A percentile compares a stretch with the other conserved stretches of the same genome.
Conservation (phyloP, 2,797 vertebrate species). For the Clarias fuscus region DNA sequence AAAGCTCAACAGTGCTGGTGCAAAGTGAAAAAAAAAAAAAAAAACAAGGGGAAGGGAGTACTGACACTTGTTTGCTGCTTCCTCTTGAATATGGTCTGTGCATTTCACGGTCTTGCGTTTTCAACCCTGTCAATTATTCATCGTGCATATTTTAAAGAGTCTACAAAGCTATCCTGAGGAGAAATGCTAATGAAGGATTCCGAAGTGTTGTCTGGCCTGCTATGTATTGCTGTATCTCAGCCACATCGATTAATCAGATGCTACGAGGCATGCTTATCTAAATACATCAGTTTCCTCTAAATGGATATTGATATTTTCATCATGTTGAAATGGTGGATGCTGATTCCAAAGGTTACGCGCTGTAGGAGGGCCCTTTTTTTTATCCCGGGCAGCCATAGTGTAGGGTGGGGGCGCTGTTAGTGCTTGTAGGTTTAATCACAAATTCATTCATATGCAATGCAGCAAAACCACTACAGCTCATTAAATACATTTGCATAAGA, state of each 20-base stretch:
- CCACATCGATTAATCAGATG: slow-evolving; percentile 43
- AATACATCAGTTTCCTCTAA: slow-evolving; percentile 34
- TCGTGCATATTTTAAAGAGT: slow-evolving; percentile 44
- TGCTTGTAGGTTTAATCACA: not conserved
- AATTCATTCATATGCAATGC: not conserved
- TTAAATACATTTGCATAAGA: slow-evolving; percentile 11
- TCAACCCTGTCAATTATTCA: slow-evolving; percentile 43
- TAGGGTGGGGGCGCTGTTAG: not conserved
- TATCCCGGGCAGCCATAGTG: not conserved
- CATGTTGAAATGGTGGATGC: slow-evolving; percentile 9
- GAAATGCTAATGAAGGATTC: slow-evolving; percentile 30
- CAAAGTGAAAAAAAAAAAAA: not conserved
- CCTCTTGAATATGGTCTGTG: slow-evolving; percentile 19
- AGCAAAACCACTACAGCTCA: not conserved
- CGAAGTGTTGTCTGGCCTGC: slow-evolving; percentile 21
- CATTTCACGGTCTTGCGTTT: slow-evolving; percentile 43
- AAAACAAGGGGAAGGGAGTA: not conserved
- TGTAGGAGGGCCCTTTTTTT: slow-evolving; percentile 13
- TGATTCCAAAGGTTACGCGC: slow-evolving; percentile 15
- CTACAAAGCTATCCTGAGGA: slow-evolving; percentile 35
- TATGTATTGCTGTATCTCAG: slow-evolving; percentile 23
- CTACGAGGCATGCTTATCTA: slow-evolving; percentile 38
- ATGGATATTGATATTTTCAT: slow-evolving; percentile 41
- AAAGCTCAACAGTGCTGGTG: not conserved
- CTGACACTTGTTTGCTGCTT: slow-evolving; percentile 17